Evolutionary conservation across 2,797 vertebrate species (phyloP).

Genomic region (Halcyon smyrnensis): DNA sequence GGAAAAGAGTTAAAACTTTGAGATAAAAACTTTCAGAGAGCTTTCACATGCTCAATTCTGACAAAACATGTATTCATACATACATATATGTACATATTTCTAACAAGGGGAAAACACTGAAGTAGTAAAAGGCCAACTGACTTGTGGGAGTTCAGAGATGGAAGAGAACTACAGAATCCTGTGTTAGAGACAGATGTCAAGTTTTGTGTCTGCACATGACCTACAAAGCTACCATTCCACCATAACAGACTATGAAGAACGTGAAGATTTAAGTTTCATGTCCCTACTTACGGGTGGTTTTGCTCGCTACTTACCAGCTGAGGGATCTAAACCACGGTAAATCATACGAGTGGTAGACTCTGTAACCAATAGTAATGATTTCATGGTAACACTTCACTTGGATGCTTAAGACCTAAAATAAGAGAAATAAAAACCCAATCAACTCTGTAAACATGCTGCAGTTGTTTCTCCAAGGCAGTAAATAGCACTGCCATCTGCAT

Average conservation of each 20-base stretch:
- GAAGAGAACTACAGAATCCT: neutral
- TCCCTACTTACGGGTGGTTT: neutral
- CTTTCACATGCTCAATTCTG: neutral
- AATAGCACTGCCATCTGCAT: neutral
- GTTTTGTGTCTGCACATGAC: neutral
- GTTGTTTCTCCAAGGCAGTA: neutral
- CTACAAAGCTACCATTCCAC: neutral
- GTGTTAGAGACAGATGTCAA: neutral
- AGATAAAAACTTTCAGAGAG: neutral
- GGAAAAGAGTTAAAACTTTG: neutral
- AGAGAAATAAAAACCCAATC: constrained; percentile 9
- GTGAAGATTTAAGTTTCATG: neutral
- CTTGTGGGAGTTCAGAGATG: neutral
- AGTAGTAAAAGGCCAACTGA: neutral
- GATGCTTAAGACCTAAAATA: constrained; percentile 89
- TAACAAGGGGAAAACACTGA: neutral
- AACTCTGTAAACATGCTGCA: neutral
- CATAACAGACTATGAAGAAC: neutral
- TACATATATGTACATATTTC: neutral
- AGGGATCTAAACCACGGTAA: constrained; percentile 96
- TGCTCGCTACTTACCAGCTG: constrained; percentile 88
- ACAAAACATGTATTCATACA: neutral
- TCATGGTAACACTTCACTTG: constrained; percentile 99
- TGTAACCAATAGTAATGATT: constrained; percentile 97
- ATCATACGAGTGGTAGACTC: constrained; percentile 95